phyloP scores from a whole-genome alignment of 2,888 invertebrate genomes.

The Seladonia tumulorum region DNA sequence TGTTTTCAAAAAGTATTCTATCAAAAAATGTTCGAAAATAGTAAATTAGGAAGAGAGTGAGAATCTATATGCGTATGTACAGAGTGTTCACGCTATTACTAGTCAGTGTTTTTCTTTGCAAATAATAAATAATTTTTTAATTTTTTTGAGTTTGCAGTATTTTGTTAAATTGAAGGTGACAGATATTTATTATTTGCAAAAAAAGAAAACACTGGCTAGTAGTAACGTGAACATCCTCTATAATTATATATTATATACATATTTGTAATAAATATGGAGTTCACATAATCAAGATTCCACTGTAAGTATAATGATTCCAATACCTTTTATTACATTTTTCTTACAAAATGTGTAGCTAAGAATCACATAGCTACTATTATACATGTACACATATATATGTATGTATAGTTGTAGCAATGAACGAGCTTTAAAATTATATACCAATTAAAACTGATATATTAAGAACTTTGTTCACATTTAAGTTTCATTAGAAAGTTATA shows the following conservation, averaged over 20 bases:
- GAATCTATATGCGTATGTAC: background rate
- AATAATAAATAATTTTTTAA: too few relatives aligned
- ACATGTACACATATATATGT: slow-evolving; percentile 4
- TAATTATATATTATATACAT: background rate
- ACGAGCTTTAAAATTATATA: background rate
- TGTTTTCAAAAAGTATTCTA: background rate
- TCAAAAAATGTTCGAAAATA: background rate
- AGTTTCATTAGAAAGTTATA: slow-evolving; percentile 17
- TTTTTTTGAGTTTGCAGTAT: too few relatives aligned
- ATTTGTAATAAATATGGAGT: background rate
- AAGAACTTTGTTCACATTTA: slow-evolving; percentile 1
- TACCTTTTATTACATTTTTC: slow-evolving; percentile 10
- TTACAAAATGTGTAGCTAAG: slow-evolving; percentile 6
- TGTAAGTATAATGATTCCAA: slow-evolving; percentile 17
- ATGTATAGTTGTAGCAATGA: slow-evolving; percentile 3
- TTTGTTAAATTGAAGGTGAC: too few relatives aligned
- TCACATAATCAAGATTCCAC: slow-evolving; percentile 8
- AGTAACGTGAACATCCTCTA: background rate
- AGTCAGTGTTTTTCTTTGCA: background rate
- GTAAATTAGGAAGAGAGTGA: background rate
- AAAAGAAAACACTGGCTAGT: background rate
- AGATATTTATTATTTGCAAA: background rate
- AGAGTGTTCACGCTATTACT: background rate
- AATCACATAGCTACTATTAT: slow-evolving; percentile 16
- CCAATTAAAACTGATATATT: slow-evolving; percentile 19